Conservation (phyloP, 2,113 vertebrate species). For the Progne subis region DNA sequence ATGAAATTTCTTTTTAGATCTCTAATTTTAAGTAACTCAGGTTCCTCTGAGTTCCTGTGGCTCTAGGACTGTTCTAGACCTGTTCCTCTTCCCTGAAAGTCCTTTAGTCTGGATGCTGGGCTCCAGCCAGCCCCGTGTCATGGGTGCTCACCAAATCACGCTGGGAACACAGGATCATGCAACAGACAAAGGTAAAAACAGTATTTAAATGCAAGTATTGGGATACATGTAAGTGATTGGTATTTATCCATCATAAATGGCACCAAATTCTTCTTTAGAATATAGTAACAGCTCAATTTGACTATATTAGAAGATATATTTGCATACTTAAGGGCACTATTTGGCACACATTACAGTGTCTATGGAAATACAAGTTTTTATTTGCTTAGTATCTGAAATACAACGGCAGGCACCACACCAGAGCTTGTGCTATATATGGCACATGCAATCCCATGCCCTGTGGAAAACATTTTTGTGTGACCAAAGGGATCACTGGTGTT, state of each 20-base stretch:
- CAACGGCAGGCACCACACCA: background rate
- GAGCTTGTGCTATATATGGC: background rate
- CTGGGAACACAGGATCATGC: background rate
- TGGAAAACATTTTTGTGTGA: background rate
- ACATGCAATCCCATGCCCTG: background rate
- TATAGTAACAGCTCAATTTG: background rate
- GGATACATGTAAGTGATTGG: background rate
- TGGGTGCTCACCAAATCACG: background rate
- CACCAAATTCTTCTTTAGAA: background rate
- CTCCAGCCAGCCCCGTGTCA: accelerated
- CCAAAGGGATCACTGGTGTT: background rate
- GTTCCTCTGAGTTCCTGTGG: background rate
- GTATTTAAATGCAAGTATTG: background rate
- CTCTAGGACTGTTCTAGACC: too few species aligned
- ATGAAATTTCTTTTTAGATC: background rate
- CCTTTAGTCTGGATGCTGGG: background rate
- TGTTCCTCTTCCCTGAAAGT: background rate
- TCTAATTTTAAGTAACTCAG: background rate
- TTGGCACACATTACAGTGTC: background rate
- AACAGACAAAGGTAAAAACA: background rate
- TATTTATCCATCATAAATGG: background rate
- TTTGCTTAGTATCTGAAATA: background rate
- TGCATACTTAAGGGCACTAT: background rate
- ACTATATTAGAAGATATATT: background rate
- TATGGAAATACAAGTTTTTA: conserved; percentile 7